These are phyloP conservation scores for Drosophila novamexicana DNA, from an alignment of 1,140 invertebrate genomes.

Conservation along the genomic window DNA sequence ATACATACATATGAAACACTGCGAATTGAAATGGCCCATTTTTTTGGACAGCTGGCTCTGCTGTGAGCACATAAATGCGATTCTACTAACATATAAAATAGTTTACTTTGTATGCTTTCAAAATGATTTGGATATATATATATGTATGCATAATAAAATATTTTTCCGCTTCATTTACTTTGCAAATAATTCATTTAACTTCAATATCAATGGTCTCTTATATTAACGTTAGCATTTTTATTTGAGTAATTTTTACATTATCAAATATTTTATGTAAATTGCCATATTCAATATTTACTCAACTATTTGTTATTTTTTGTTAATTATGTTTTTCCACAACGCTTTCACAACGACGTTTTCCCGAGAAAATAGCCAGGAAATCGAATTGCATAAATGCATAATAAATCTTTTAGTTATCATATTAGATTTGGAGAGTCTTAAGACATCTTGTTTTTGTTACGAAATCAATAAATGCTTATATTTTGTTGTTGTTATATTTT, in stretches of 20 bases:
- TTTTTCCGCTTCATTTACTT: slow-evolving; percentile 7
- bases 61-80: slow-evolving; percentile 32
- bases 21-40: slow-evolving; percentile 62
- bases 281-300: neutral
- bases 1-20: slow-evolving; percentile 18
- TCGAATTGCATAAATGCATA: too few relatives aligned
- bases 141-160: neutral
- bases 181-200: slow-evolving; percentile 10
- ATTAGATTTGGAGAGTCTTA: too few relatives aligned
- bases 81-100: neutral
- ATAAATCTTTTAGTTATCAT: too few relatives aligned
- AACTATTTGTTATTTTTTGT: neutral
- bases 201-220: slow-evolving; percentile 6
- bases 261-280: neutral
- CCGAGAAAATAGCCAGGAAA: too few relatives aligned
- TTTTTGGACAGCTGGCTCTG: slow-evolving; percentile 63
- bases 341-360: too few relatives aligned
- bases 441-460: too few relatives aligned
- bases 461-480: too few relatives aligned
- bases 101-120: slow-evolving; percentile 12
- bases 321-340: neutral
- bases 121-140: slow-evolving; percentile 1
- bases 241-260: neutral
- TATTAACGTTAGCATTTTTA: slow-evolving; percentile 3
- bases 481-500: too few relatives aligned